Evolutionary conservation across 2,113 vertebrate genomes (phyloP).

Genomic region (Pachyramphus minor): DNA sequence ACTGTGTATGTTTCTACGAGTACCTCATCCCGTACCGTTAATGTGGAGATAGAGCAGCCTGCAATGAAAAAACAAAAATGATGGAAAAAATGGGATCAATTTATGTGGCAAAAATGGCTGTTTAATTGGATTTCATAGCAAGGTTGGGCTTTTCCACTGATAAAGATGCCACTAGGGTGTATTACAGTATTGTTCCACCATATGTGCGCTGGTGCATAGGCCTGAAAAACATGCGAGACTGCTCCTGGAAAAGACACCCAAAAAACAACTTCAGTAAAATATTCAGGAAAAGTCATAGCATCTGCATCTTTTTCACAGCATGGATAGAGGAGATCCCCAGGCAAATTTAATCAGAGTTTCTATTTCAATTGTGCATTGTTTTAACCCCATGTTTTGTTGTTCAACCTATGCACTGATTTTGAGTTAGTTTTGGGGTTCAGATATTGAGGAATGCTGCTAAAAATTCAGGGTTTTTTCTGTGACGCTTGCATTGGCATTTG

Average conservation of each 20-base stretch:
- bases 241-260: constrained; percentile 28
- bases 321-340: background rate
- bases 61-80: constrained; percentile 15
- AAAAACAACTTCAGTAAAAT: background rate
- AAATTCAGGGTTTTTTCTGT: background rate
- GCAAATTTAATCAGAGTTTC: constrained; percentile 28
- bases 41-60: background rate
- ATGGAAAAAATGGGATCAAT: constrained; percentile 36
- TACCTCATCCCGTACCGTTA: background rate
- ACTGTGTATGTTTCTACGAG: background rate
- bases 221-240: background rate
- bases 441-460: background rate
- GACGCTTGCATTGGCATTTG: background rate
- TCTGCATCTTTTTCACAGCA: constrained; percentile 46
- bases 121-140: constrained; percentile 55
- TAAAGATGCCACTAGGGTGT: constrained; percentile 45
- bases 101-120: constrained; percentile 38
- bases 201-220: background rate
- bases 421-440: background rate
- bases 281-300: background rate
- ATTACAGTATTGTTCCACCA: constrained; percentile 5
- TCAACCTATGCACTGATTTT: background rate
- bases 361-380: background rate
- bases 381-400: background rate
- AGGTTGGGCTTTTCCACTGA: constrained; percentile 41